Percentiles rank a stretch among this genome's conserved stretches.
Conservation (phyloP, 2,888 invertebrate genomes). For the Hypomecis punctinalis region DNA sequence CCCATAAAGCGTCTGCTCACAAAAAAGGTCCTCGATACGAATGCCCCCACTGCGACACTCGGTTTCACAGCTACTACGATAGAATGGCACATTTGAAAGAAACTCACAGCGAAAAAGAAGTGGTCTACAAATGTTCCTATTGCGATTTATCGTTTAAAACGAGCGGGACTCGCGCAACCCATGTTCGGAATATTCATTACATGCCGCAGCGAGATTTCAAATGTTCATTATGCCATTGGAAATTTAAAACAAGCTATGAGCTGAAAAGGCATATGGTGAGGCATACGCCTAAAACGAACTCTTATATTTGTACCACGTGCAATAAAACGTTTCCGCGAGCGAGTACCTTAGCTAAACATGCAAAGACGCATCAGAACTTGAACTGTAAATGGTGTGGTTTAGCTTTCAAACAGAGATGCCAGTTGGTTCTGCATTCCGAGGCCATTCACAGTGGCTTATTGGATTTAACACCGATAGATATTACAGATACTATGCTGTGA, state of each 20-base stretch:
- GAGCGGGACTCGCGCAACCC: constrained; percentile 70
- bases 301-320: constrained; percentile 68
- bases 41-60: constrained; percentile 72
- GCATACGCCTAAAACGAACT: constrained; percentile 62
- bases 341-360: constrained; percentile 64
- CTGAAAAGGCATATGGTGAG: constrained; percentile 73
- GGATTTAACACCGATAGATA: constrained; percentile 47
- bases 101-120: constrained; percentile 69
- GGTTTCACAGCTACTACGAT: constrained; percentile 73
- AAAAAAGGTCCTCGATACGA: constrained; percentile 72
- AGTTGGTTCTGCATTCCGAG: constrained; percentile 58
- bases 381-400: constrained; percentile 64
- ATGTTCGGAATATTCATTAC: constrained; percentile 68
- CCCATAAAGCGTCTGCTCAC: constrained; percentile 70
- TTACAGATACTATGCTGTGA: constrained; percentile 29
- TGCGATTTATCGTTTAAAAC: constrained; percentile 74
- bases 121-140: constrained; percentile 67
- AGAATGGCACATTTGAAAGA: constrained; percentile 74
- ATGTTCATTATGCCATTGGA: constrained; percentile 71
- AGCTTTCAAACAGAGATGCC: constrained; percentile 57
- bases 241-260: constrained; percentile 72
- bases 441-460: constrained; percentile 56
- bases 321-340: constrained; percentile 69
- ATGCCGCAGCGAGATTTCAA: constrained; percentile 63
- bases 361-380: constrained; percentile 69